Evolutionary conservation across 2,888 invertebrate species (phyloP), one percentile per base, ranked within the genome.

Genomic region (Oscheius onirici): DNA sequence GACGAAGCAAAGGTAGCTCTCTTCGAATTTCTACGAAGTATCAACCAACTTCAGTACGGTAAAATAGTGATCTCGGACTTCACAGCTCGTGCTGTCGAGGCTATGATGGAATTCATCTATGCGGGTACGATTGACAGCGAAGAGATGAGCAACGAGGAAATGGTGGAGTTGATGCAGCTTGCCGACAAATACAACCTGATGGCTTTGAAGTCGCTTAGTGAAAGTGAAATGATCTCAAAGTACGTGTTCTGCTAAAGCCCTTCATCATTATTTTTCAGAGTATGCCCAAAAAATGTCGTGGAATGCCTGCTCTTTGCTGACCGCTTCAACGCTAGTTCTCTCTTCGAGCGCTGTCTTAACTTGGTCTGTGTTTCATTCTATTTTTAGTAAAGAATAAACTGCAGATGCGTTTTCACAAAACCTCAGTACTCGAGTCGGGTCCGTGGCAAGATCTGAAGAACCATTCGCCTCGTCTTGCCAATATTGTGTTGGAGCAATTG

Each of bases 361-460:
- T 73, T 69, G 17, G 81, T 79, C 26, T 74, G 76, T 70, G 40
- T 74, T 69, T n/a, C 5, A 40, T 24, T 34, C 8, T n/a, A 41
- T 34, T 61, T 34, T 40, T 46, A 57, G 13, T 57, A 3, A 24
- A 61, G 17, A 20, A 1, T 67, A 1, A n/a, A 2, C 3, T 28
- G 15, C 40, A 67, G 60, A 72, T 66, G 66, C 22, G 67, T 1
- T 55, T 41, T n/a, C 55, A 51, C 17, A 69, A 66, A 34, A 57
- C 55, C n/a, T 10, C 24, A n/a, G 49, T 86, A 22, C 69, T 85
- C 73, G 69, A 57, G 6, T 77, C 81, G n/a, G 73, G 75, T 8
- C 74, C 79, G 6, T 82, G 95, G 96, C 87, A 96, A 95, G 72
- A 96, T 88, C 88, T 99, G 95, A 88, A 96, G 95, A n/a, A 92